phyloP scores from a whole-genome alignment of 2,888 invertebrate species.

The Nineta flava region DNA sequence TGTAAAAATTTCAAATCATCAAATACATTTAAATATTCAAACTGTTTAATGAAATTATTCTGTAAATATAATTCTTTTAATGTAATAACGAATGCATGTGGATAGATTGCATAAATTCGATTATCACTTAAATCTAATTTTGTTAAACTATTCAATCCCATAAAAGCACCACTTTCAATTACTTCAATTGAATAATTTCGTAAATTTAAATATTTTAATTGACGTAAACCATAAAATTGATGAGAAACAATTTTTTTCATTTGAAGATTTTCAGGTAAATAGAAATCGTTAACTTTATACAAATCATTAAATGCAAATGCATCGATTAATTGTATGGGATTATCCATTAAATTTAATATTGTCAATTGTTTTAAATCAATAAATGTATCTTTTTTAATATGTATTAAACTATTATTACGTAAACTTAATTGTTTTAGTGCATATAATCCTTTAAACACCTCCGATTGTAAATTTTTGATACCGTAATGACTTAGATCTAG shows the following conservation, averaged over 20 bases:
- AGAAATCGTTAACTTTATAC: not conserved
- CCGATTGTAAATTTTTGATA: not conserved
- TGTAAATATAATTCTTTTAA: not conserved
- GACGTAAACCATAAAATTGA: not conserved
- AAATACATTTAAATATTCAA: too few species aligned
- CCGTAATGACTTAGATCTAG: not conserved
- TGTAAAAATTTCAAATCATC: too few species aligned
- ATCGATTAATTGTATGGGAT: not conserved
- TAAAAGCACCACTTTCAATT: not conserved
- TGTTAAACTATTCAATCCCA: not conserved
- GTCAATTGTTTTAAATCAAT: not conserved
- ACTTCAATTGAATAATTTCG: not conserved
- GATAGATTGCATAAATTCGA: not conserved
- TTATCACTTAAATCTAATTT: not conserved
- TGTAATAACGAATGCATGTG: not conserved
- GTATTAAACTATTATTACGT: not conserved
- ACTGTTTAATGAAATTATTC: not conserved
- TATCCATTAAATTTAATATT: not conserved
- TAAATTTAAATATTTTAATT: not conserved
- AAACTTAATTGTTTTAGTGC: not conserved
- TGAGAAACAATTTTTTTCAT: not conserved
- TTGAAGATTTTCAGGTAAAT: not conserved
- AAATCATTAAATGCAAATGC: not conserved
- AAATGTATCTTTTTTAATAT: not conserved
- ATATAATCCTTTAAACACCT: not conserved